Percentiles rank a stretch among this genome's conserved stretches.
Conservation (phyloP, 2,797 vertebrate genomes). For the Pagetopsis macropterus region DNA sequence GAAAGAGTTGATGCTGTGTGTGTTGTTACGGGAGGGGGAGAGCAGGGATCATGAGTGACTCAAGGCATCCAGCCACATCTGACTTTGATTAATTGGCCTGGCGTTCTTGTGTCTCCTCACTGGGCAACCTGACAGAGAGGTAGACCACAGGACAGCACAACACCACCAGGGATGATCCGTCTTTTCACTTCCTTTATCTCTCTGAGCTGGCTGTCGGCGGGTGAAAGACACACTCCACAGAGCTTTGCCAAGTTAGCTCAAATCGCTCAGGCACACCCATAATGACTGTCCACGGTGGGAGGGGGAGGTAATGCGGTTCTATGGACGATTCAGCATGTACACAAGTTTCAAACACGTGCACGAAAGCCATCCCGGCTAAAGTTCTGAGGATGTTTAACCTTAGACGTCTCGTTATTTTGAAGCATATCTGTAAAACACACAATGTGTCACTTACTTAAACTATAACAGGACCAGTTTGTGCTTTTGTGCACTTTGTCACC, state of each 20-base stretch:
- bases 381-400: conserved; percentile 35
- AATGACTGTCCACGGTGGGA: conserved; percentile 43
- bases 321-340: conserved; percentile 34
- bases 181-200: conserved; percentile 35
- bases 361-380: conserved; percentile 10
- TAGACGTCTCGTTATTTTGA: conserved; percentile 13
- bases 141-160: conserved; percentile 78
- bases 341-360: conserved; percentile 22
- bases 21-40: conserved; percentile 77
- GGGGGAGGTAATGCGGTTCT: conserved; percentile 35
- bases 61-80: conserved; percentile 94
- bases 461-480: not conserved
- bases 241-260: conserved; percentile 80
- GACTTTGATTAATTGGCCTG: conserved; percentile 99
- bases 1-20: conserved; percentile 12
- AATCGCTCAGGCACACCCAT: conserved; percentile 66
- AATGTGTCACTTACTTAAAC: conserved; percentile 26
- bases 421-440: conserved; percentile 27
- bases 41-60: conserved; percentile 93
- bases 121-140: conserved; percentile 89
- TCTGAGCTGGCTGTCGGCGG: conserved; percentile 71
- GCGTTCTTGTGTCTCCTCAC: conserved; percentile 87
- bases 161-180: conserved; percentile 73
- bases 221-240: conserved; percentile 75
- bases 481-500: conserved; percentile 33